phyloP scores from a whole-genome alignment of 2,888 invertebrate species.

The Erynnis tages region DNA sequence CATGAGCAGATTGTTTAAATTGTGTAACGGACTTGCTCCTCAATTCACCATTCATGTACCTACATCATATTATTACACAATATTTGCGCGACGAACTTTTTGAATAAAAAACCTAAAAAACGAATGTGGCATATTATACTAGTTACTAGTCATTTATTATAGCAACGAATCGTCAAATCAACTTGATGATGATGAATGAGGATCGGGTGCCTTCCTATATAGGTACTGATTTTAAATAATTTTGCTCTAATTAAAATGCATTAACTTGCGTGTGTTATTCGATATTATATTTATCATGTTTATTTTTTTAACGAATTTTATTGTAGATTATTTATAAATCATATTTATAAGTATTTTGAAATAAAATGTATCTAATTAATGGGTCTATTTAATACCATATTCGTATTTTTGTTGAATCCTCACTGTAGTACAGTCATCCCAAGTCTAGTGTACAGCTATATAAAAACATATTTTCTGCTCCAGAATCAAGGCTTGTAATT shows the following conservation, averaged over 20 bases:
- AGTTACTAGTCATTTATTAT: constrained; percentile 8
- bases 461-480: not conserved
- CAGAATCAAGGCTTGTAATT: constrained; percentile 15
- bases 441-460: not conserved
- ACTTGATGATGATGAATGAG: constrained; percentile 12
- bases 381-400: constrained; percentile 35
- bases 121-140: not conserved
- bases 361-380: constrained; percentile 50
- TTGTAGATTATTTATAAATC: constrained; percentile 48
- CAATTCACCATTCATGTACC: not conserved
- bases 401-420: too few relatives aligned
- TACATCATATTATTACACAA: too few relatives aligned
- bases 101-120: not conserved
- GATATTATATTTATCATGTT: constrained; percentile 47
- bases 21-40: constrained; percentile 13
- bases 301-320: constrained; percentile 65
- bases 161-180: not conserved
- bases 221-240: too few relatives aligned
- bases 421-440: too few relatives aligned
- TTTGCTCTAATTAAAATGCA: constrained; percentile 29
- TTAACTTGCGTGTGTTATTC: constrained; percentile 45
- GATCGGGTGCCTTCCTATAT: constrained; percentile 9
- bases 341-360: constrained; percentile 44
- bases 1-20: constrained; percentile 10
- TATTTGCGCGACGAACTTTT: too few relatives aligned